A percentile compares a stretch with the other conserved stretches of the same genome.
phyloP scores from a whole-genome alignment of 2,888 invertebrate genomes.

The Hydriomena furcata region DNA sequence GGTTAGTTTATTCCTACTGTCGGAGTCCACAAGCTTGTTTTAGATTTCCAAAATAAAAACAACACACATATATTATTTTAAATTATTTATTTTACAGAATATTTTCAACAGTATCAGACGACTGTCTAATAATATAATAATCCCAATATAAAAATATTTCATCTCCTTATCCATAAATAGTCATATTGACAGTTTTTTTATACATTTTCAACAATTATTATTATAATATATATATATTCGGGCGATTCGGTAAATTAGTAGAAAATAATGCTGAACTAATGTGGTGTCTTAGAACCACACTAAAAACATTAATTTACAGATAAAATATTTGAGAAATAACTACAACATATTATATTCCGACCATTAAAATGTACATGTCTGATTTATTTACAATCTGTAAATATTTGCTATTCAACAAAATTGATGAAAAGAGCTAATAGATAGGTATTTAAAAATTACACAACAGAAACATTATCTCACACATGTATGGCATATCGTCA shows the following conservation, averaged over 20 bases:
- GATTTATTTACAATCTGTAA: constrained; percentile 36
- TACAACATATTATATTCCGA: constrained; percentile 27
- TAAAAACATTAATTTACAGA: constrained; percentile 35
- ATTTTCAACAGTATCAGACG: constrained; percentile 74
- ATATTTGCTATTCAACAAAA: constrained; percentile 31
- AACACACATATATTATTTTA: constrained; percentile 45
- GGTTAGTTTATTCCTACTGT: too few relatives aligned
- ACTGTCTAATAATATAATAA: constrained; percentile 72
- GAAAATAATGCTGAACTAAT: constrained; percentile 42
- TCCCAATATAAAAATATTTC: constrained; percentile 83
- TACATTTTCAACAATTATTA: constrained; percentile 56
- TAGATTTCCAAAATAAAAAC: constrained; percentile 1
- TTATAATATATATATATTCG: constrained; percentile 43
- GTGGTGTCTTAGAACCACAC: constrained; percentile 54
- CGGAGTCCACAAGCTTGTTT: too few relatives aligned
- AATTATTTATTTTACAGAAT: constrained; percentile 77
- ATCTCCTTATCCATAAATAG: constrained; percentile 67
- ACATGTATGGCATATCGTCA: constrained; percentile 78
- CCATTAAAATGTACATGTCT: constrained; percentile 30
- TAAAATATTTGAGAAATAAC: constrained; percentile 40
- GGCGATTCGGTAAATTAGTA: constrained; percentile 24
- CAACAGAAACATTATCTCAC: constrained; percentile 78
- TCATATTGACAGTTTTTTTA: constrained; percentile 69
- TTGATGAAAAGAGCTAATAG: constrained; percentile 50
- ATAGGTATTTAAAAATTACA: constrained; percentile 59